Evolutionary conservation across 1,140 invertebrate species (phyloP), one percentile per base, ranked within the genome.

Genomic region (Saccostrea glomerata): DNA sequence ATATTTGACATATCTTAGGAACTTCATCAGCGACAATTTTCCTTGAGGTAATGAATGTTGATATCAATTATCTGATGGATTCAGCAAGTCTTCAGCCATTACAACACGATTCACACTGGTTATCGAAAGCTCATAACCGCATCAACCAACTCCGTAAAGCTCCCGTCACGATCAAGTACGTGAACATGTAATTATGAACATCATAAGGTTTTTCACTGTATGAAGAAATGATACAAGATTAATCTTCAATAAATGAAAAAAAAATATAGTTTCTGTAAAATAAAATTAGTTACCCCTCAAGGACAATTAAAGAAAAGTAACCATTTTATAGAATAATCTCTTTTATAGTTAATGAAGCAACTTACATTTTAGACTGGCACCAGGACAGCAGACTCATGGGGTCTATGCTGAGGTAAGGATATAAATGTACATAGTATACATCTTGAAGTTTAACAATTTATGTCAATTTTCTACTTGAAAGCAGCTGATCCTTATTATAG

Each of bases 81-180:
- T 73, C 86, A 11, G 87, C 85, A 9, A 88, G 58, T 6, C 82
- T 90, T 23, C 54, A 88, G 30, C 9, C 77, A 13, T 60, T 90
- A 47, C 86, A 85, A 36, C 66, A 66, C n/a, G 87, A 89, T 56
- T 11, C 85, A 11, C 77, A 87, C 30, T 91, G 91, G 91, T 63
- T 82, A 70, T n/a, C 83, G 15, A 25, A 89, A 20, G 88, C 91
- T 1, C 87, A 91, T 17, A 3, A 63, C 7, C 82, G 88, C 17
- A 91, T 91, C 30, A 73, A 90, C 20, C 83, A 77, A 20, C 54
- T 86, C 56, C 88, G 91, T 23, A 91, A 90, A 77, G 90, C 87
- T 23, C 56, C 89, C 15, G 60, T 91, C 54, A 90, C 56, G 23
- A 66, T 91, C 11, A 90, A 58, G 91, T 89, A 73, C 17, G 87